phyloP scores from a whole-genome alignment of 1,140 invertebrate genomes.

The Zaprionus vittiger region DNA sequence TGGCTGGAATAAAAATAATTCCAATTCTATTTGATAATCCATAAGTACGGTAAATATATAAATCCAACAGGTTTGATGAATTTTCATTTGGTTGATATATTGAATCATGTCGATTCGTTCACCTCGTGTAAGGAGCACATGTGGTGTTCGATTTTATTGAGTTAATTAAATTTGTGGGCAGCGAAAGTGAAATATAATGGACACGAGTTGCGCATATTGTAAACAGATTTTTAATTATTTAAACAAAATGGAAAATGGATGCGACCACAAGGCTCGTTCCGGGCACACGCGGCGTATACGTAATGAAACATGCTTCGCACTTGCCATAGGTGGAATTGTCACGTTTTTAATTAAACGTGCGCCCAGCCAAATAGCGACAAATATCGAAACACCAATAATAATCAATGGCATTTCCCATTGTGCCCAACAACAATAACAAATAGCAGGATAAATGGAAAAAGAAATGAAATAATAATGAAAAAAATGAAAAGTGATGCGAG shows the following conservation, averaged over 20 bases:
- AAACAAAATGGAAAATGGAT: slow-evolving; percentile 36
- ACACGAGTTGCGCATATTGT: slow-evolving; percentile 63
- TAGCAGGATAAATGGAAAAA: slow-evolving; percentile 13
- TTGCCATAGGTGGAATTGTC: slow-evolving; percentile 78
- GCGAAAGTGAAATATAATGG: slow-evolving; percentile 73
- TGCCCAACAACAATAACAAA: slow-evolving; percentile 24
- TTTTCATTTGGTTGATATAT: slow-evolving; percentile 1
- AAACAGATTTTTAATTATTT: slow-evolving; percentile 62
- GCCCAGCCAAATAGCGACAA: slow-evolving; percentile 33
- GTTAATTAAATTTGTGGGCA: slow-evolving; percentile 74
- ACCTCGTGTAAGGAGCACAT: neutral
- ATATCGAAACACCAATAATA: slow-evolving; percentile 52
- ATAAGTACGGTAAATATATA: neutral
- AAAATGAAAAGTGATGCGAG: slow-evolving; percentile 70
- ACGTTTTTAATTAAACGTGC: slow-evolving; percentile 78
- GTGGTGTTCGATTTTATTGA: slow-evolving; percentile 45
- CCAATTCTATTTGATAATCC: too few species aligned
- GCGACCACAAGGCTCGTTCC: slow-evolving; percentile 30
- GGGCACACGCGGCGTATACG: slow-evolving; percentile 60
- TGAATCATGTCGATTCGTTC: neutral
- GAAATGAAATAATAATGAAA: slow-evolving; percentile 64
- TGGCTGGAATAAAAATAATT: too few species aligned
- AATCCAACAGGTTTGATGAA: neutral
- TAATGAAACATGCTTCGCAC: slow-evolving; percentile 65
- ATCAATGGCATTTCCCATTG: slow-evolving; percentile 57